Evolutionary conservation across 2,888 invertebrate species (phyloP), one percentile per base, ranked within the genome.

Genomic region (Coleophora flavipennella): DNA sequence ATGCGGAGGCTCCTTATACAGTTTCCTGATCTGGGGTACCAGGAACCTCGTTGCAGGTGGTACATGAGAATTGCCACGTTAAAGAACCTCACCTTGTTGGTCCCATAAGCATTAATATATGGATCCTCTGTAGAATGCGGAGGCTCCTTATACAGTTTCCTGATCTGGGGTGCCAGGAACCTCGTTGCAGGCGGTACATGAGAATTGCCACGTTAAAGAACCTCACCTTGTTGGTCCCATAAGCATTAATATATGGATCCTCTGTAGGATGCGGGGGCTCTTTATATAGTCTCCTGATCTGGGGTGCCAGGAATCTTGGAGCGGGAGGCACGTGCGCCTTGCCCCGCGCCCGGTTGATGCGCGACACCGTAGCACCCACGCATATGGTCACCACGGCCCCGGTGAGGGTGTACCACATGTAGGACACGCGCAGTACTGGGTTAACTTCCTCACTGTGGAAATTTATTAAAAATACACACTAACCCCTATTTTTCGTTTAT

Each of bases 401-500:
- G 1, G 69, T 65, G 9, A 91, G 62, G 0, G 92, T 92, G 54
- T 93, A 93, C 90, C 92, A 93, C 60, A 93, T 83, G 69, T 93
- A 93, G 1, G 93, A 93, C 8, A 93, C 86, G 33, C 91, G 90
- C 47, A 91, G 90, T 14, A 93, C 56, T 35, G 88, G 86, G 62
- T 87, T 89, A 11, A 88, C 80, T 50, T 88, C 87, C 73, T 87
- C 66, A 10, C 80, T 80, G 51, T 26, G 20, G n/a, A n/a, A n/a
- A n/a, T n/a, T n/a, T n/a, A n/a, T n/a, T n/a, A n/a, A n/a, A n/a
- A n/a, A n/a, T n/a, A n/a, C n/a, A n/a, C n/a, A n/a, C n/a, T n/a
- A n/a, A n/a, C n/a, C n/a, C n/a, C n/a, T n/a, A n/a, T n/a, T n/a
- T n/a, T n/a, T n/a, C n/a, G n/a, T n/a, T n/a, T n/a, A n/a, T n/a